Evolutionary conservation across 2,797 vertebrate genomes (phyloP), one percentile per base, ranked within the genome.

Genomic region (Aeoliscus strigatus): DNA sequence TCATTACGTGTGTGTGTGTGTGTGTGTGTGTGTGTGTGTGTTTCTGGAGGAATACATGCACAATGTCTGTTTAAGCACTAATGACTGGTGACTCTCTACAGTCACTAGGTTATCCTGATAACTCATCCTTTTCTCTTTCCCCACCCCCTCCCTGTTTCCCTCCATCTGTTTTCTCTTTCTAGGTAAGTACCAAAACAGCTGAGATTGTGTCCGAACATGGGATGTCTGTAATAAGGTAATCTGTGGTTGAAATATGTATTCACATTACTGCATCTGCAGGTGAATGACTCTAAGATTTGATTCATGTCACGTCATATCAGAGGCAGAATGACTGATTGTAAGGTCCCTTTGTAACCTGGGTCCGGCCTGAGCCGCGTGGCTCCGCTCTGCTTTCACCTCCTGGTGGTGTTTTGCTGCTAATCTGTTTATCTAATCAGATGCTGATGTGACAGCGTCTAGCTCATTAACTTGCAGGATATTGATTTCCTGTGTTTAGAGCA

Each of bases 381-480:
- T 51, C 18, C 42, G 59, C 23, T 3, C 35, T 60, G 41, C 54
- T 44, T 59, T 62, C 53, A 26, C 38, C 65, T 67, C 66, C 73
- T 72, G 56, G 62, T 9, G 40, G 28, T 73, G 74, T 73, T 73
- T 67, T 51, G 43, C 52, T 66, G 60, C 64, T 79, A 79, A 84
- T 85, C 75, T 79, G 77, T 82, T 80, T 72, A 77, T 83, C 74
- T 81, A 72, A 82, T 84, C 71, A 76, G 73, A 75, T 70, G 66
- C 60, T 14, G 56, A 68, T 74, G 77, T 69, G 73, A 74, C 53
- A 61, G 65, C 74, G 73, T 72, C 73, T 53, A 43, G 66, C 79
- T 84, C 70, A 79, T 86, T 82, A 80, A 77, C 69, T 75, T 66
- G 44, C 69, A 66, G 67, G 45, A 66, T 81, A 85, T 86, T 79